A percentile compares a stretch with the other conserved stretches of the same genome.
Conservation (phyloP, 2,113 vertebrate genomes). For the Dromaius novaehollandiae region DNA sequence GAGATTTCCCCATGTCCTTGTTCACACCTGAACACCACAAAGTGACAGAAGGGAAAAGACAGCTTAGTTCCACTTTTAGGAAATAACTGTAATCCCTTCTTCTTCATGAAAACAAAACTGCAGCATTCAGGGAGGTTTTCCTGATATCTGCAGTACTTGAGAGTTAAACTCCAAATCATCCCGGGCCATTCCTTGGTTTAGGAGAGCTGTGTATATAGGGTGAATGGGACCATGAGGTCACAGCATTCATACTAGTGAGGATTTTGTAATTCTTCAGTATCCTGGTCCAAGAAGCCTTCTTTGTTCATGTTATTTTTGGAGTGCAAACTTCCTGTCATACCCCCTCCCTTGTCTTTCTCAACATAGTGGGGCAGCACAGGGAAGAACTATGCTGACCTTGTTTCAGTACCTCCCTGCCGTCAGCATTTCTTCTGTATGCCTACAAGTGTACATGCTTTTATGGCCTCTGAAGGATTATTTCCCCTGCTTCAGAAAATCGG, state of each 20-base stretch:
- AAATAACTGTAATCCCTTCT: neutral
- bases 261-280: neutral
- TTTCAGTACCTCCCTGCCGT: neutral
- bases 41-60: neutral
- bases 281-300: neutral
- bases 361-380: neutral
- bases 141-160: neutral
- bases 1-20: neutral
- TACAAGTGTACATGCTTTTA: neutral
- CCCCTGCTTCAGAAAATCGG: neutral
- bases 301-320: neutral
- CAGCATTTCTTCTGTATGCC: neutral
- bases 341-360: neutral
- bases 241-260: neutral
- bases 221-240: neutral
- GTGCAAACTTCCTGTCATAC: neutral
- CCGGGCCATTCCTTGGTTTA: neutral
- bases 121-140: neutral
- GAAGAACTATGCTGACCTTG: neutral
- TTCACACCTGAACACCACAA: neutral
- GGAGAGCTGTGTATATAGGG: neutral
- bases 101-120: neutral
- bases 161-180: neutral
- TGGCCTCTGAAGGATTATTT: neutral
- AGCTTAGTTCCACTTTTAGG: neutral